Evolutionary conservation across 2,113 vertebrate genomes (phyloP).

Genomic region (Tapirus terrestris): DNA sequence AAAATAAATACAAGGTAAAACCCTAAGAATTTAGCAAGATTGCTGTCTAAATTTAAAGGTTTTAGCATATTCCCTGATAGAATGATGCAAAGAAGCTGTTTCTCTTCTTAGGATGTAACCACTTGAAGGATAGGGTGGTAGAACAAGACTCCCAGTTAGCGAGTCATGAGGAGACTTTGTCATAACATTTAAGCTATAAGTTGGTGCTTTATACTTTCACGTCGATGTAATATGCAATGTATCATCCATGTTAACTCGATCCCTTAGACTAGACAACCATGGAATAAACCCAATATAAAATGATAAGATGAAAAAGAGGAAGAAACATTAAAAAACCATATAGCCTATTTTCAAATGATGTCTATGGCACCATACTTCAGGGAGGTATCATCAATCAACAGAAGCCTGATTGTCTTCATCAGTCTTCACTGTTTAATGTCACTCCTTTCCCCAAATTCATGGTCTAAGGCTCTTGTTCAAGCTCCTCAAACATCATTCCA

Average conservation of each 20-base stretch:
- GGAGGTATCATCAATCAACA: background rate
- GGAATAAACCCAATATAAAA: background rate
- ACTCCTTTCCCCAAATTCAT: background rate
- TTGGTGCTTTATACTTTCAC: background rate
- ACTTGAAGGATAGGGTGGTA: background rate
- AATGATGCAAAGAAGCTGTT: background rate
- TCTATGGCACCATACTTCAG: background rate
- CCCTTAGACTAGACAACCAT: background rate
- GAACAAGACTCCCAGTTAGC: background rate
- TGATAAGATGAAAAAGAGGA: background rate
- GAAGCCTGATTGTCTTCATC: background rate
- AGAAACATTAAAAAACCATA: background rate
- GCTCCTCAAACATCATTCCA: background rate
- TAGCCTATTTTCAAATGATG: background rate
- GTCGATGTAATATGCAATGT: background rate
- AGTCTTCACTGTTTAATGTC: no score
- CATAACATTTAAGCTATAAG: background rate
- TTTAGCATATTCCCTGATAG: background rate
- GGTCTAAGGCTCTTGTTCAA: background rate
- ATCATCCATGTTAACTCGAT: background rate
- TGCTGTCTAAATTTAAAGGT: background rate
- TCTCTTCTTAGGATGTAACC: background rate
- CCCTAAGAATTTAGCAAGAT: background rate
- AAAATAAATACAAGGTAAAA: background rate
- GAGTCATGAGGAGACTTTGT: background rate